Percentiles rank a stretch among this genome's conserved stretches.
Conservation (phyloP, 2,113 vertebrate genomes). For the Casuarius casuarius region DNA sequence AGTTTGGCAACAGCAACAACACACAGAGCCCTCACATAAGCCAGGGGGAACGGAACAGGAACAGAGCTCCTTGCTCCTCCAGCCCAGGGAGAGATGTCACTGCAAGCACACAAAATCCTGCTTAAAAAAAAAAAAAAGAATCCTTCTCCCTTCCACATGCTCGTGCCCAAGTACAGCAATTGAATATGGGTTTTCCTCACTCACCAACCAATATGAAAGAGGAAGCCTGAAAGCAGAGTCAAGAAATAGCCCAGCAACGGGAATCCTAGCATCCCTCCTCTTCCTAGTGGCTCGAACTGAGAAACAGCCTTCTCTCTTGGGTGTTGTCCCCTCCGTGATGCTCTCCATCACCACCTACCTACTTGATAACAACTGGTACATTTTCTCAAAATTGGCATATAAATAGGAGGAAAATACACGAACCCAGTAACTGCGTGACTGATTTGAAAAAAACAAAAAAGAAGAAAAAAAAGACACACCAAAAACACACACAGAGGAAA, state of each 20-base stretch:
- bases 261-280: constrained; percentile 46
- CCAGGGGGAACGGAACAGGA: neutral
- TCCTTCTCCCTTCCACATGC: neutral
- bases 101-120: neutral
- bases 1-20: neutral
- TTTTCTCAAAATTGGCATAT: neutral
- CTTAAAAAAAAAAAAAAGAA: neutral
- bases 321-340: constrained; percentile 8
- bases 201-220: neutral
- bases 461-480: neutral
- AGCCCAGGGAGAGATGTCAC: neutral
- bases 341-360: constrained; percentile 5
- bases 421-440: neutral
- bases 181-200: neutral
- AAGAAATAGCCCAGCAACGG: constrained; percentile 21
- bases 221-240: neutral
- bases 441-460: neutral
- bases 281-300: neutral
- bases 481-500: neutral
- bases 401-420: neutral
- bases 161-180: neutral
- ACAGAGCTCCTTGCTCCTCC: neutral
- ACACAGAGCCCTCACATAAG: neutral
- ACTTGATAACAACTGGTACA: neutral
- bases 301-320: neutral